A percentile compares a stretch with the other conserved stretches of the same genome.
Evolutionary conservation across 1,140 invertebrate species (phyloP).

Genomic region (Temnothorax curvispinosus): DNA sequence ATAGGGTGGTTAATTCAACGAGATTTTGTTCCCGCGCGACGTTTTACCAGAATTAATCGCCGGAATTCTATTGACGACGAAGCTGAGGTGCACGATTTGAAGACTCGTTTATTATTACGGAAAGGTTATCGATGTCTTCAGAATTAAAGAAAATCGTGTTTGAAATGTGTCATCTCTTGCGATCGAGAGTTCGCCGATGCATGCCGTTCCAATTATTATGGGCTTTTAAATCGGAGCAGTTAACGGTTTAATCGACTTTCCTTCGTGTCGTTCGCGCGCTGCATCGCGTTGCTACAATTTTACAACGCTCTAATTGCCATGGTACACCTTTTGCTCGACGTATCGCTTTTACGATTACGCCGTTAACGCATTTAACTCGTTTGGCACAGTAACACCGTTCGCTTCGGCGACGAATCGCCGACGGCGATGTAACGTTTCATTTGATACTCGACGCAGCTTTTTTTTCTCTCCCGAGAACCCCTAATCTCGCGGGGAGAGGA

Average conservation of each 20-base stretch:
- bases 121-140: background rate
- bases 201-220: constrained; percentile 6
- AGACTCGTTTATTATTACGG: background rate
- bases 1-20: constrained; percentile 7
- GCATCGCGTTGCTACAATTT: constrained; percentile 29
- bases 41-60: background rate
- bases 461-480: constrained; percentile 12
- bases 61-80: background rate
- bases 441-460: background rate
- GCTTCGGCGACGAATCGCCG: constrained; percentile 9
- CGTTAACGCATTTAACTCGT: constrained; percentile 31
- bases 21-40: no score
- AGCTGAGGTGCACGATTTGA: background rate
- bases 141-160: background rate
- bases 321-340: constrained; percentile 6
- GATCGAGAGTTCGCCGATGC: no score
- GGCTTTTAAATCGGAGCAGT: constrained; percentile 37
- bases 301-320: constrained; percentile 59
- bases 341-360: constrained; percentile 45
- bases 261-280: constrained; percentile 9
- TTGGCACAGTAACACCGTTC: constrained; percentile 55
- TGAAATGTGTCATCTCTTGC: background rate
- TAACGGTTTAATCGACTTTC: constrained; percentile 48
- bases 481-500: constrained; percentile 10
- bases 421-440: background rate